A percentile compares a stretch with the other conserved stretches of the same genome.
Conservation (phyloP, 2,888 invertebrate species). For the Asteroscopus sphinx region DNA sequence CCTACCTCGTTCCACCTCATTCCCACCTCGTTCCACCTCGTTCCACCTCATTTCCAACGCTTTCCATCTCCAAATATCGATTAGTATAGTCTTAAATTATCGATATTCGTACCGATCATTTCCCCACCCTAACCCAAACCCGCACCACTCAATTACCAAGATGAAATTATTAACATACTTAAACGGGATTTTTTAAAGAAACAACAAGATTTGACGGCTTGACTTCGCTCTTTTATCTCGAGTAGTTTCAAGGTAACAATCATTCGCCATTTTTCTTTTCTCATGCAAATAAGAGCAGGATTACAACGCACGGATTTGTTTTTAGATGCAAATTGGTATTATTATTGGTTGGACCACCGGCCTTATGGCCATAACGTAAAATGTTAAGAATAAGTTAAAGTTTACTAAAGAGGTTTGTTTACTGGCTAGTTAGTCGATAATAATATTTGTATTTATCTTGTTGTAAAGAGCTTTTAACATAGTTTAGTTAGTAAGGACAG, state of each 20-base stretch:
- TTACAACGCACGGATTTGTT: conserved; percentile 52
- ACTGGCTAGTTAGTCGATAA: conserved; percentile 30
- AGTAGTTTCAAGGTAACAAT: conserved; percentile 52
- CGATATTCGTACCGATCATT: conserved; percentile 15
- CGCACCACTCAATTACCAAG: conserved; percentile 69
- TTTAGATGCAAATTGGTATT: conserved; percentile 57
- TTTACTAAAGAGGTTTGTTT: conserved; percentile 29
- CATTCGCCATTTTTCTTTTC: conserved; percentile 51
- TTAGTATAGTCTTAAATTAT: no score
- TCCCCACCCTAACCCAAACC: conserved; percentile 45
- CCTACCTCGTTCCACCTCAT: no score
- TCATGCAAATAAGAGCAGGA: conserved; percentile 51
- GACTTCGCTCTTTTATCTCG: conserved; percentile 51
- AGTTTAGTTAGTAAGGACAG: not conserved
- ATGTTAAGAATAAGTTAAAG: conserved; percentile 41
- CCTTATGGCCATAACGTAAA: conserved; percentile 60
- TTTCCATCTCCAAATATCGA: no score
- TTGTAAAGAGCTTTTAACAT: not conserved
- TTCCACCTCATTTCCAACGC: no score
- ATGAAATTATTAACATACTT: conserved; percentile 75
- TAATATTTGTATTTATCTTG: conserved; percentile 29
- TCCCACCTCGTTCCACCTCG: no score
- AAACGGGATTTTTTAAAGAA: conserved; percentile 65
- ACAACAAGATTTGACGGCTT: conserved; percentile 62
- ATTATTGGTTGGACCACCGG: conserved; percentile 52